Conservation (phyloP, 2,888 invertebrate genomes). For the Rotaria socialis region DNA sequence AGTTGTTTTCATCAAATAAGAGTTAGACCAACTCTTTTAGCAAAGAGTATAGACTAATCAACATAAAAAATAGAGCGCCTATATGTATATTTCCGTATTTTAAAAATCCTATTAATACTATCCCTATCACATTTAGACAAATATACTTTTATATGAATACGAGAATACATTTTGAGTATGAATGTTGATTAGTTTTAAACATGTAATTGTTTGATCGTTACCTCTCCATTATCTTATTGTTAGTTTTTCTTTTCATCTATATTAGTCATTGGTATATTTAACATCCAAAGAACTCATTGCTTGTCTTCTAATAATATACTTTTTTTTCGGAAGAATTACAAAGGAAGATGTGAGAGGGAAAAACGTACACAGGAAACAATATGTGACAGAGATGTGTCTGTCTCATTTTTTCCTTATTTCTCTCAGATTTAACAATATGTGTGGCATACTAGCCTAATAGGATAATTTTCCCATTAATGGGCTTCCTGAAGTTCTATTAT, state of each 20-base stretch:
- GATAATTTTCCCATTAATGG: neutral
- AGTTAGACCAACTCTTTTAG: neutral
- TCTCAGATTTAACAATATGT: neutral
- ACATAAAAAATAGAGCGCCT: neutral
- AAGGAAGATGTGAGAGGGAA: neutral
- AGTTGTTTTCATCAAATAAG: neutral
- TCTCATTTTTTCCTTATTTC: neutral
- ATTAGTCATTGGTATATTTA: neutral
- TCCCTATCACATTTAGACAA: neutral
- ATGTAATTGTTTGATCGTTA: neutral
- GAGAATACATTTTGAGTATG: no score
- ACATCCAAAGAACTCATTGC: neutral
- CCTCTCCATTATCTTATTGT: neutral
- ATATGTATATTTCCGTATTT: no score
- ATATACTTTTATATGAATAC: neutral
- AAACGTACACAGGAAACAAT: neutral
- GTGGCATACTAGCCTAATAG: neutral
- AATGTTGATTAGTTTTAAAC: neutral
- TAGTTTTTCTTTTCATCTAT: neutral
- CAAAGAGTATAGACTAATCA: neutral
- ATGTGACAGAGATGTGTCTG: neutral
- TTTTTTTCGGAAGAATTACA: neutral
- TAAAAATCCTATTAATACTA: neutral
- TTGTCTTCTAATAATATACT: neutral
- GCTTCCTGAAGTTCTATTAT: neutral